Evolutionary conservation across 2,888 invertebrate species (phyloP), one percentile per base, ranked within the genome.

Genomic region (Drosophila eohydei): DNA sequence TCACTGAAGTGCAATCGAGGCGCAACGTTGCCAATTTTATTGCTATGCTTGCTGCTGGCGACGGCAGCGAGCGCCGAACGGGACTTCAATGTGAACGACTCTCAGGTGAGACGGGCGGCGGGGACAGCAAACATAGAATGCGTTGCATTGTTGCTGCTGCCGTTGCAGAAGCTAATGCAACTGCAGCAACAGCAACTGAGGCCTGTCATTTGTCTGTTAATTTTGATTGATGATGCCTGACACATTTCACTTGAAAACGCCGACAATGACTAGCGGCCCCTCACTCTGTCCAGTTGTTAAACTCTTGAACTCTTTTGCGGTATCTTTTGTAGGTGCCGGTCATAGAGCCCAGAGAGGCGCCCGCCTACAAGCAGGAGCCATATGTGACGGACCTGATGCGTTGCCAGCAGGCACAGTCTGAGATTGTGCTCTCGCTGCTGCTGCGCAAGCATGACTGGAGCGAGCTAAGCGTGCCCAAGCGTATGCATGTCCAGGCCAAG

Each of bases 1-100:
- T 83, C 81, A 75, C 69, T 48, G 57, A 57, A 70, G 62, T 71
- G 62, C 54, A 72, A 71, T 78, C 80, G 73, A 57, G 57, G 58
- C 67, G 71, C 70, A 30, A 71, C 66, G 59, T 34, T 74, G 71
- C 70, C 58, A 72, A 67, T 80, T 72, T 71, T 76, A 51, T 57
- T 78, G 81, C 72, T 81, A 43, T 59, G 48, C 16, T 57, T 80
- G 62, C 57, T 71, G 44, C 46, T 73, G 32, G 43, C 21, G 43
- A 6, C 48, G 48, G 48, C 48, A 21, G 67, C 79, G 62, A 77
- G 66, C 60, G 91, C 88, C 62, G 92, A 92, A 80, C 89, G 88
- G 76, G 92, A 92, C 78, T 92, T 92, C 81, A 92, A 92, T 88
- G 92, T 90, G 80, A 92, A 92, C 67, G 92, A 92, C 70, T 90